phyloP scores from a whole-genome alignment of 2,797 vertebrate genomes.

The Neosilurus hyrtlii region DNA sequence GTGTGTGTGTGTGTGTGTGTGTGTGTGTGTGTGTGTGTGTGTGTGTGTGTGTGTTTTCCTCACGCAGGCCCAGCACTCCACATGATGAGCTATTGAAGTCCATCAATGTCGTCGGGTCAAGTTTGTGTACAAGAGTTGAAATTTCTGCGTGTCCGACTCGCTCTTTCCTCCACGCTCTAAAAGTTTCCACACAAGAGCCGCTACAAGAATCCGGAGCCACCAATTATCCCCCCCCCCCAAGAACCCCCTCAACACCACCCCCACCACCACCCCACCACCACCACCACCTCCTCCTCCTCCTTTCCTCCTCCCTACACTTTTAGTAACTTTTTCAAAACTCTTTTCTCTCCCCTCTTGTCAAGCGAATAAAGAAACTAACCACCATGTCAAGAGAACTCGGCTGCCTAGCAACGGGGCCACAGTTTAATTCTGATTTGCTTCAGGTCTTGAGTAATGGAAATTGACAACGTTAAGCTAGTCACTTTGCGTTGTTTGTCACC shows the following conservation, averaged over 20 bases:
- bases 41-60: neutral
- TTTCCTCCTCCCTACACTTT: slow-evolving; percentile 91
- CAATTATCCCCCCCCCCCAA: slow-evolving; percentile 84
- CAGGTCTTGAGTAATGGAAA: slow-evolving; percentile 98
- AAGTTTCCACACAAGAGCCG: slow-evolving; percentile 96
- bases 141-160: slow-evolving; percentile 83
- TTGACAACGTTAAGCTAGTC: slow-evolving; percentile 97
- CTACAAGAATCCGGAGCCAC: slow-evolving; percentile 87
- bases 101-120: slow-evolving; percentile 89
- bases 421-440: slow-evolving; percentile 99
- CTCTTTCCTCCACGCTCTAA: slow-evolving; percentile 80
- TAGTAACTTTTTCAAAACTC: slow-evolving; percentile 99
- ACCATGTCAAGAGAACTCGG: slow-evolving; percentile 99
- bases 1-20: neutral
- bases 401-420: slow-evolving; percentile 98
- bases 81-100: slow-evolving; percentile 81
- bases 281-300: slow-evolving; percentile 56
- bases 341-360: slow-evolving; percentile 99
- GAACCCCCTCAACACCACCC: no score
- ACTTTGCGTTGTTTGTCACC: slow-evolving; percentile 97
- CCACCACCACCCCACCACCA: slow-evolving; percentile 75
- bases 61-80: slow-evolving; percentile 77
- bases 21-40: slow-evolving; percentile 10
- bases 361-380: slow-evolving; percentile 99
- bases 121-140: slow-evolving; percentile 99